A percentile compares a stretch with the other conserved stretches of the same genome.
These are phyloP conservation scores for Mesembrinibis cayennensis DNA, from an alignment of 2,113 vertebrate genomes.

Conservation along the genomic window DNA sequence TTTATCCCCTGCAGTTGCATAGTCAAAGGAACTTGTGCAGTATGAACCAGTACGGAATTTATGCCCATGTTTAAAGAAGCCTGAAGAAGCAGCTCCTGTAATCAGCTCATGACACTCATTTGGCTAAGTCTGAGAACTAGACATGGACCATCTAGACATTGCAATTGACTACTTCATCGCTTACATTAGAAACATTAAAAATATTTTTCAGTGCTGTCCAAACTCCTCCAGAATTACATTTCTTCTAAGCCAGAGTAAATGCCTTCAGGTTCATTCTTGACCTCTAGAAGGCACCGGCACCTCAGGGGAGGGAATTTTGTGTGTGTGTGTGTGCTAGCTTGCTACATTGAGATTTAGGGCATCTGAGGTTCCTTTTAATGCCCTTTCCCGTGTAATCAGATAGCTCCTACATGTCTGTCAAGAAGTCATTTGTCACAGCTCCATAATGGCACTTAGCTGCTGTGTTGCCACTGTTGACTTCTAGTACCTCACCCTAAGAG, in stretches of 20 bases:
- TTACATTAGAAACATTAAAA: not conserved
- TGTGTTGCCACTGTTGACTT: not conserved
- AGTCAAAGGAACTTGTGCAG: not conserved
- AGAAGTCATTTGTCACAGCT: not conserved
- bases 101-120: not conserved
- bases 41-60: not conserved
- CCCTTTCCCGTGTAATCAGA: not conserved
- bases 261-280: not conserved
- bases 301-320: not conserved
- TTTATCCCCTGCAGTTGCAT: not conserved
- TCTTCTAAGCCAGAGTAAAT: not conserved
- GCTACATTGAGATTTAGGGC: not conserved
- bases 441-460: not conserved
- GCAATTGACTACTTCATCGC: not conserved
- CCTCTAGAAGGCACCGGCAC: conserved; percentile 6
- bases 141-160: not conserved
- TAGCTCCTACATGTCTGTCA: not conserved
- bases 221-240: not conserved
- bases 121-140: not conserved
- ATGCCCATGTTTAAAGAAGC: not conserved
- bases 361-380: not conserved
- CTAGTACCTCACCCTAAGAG: not conserved
- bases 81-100: not conserved
- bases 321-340: not conserved
- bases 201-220: not conserved